Evolutionary conservation across 2,888 invertebrate genomes (phyloP).

Genomic region (Corbicula japonica): DNA sequence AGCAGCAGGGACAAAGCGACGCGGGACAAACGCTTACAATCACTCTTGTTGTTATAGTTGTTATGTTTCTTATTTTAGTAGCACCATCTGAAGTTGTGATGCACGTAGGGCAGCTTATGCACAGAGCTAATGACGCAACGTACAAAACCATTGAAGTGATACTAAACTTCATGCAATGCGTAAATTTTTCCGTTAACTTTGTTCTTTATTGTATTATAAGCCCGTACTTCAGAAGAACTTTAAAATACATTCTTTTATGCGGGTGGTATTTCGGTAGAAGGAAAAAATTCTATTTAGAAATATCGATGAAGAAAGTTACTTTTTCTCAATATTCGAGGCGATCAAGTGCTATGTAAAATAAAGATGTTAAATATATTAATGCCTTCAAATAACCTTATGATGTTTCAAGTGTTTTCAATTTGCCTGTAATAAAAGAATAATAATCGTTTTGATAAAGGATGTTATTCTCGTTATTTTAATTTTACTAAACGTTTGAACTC

Average conservation of each 20-base stretch:
- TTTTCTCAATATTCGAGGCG: conserved; percentile 56
- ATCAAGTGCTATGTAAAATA: conserved; percentile 24
- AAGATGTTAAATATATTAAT: too few relatives aligned
- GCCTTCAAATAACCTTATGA: too few relatives aligned
- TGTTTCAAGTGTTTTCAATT: too few relatives aligned
- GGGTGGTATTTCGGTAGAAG: conserved; percentile 63
- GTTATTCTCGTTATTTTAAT: too few relatives aligned
- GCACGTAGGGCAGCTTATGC: conserved; percentile 74
- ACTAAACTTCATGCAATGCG: conserved; percentile 91
- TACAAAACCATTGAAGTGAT: conserved; percentile 85
- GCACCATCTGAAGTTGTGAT: conserved; percentile 84
- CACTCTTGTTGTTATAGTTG: conserved; percentile 83
- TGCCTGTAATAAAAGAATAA: too few relatives aligned
- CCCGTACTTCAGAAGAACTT: conserved; percentile 91
- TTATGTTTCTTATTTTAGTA: conserved; percentile 84
- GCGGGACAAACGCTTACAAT: conserved; percentile 82
- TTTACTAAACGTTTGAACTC: too few relatives aligned
- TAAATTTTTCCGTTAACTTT: conserved; percentile 93
- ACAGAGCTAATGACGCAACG: conserved; percentile 74
- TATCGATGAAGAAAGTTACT: conserved; percentile 66
- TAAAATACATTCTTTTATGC: conserved; percentile 79
- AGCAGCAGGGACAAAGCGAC: conserved; percentile 70
- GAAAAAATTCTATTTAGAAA: conserved; percentile 63
- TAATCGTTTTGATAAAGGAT: too few relatives aligned
- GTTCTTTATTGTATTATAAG: conserved; percentile 93